phyloP scores from a whole-genome alignment of 2,113 vertebrate genomes.

The Odobenus rosmarus region DNA sequence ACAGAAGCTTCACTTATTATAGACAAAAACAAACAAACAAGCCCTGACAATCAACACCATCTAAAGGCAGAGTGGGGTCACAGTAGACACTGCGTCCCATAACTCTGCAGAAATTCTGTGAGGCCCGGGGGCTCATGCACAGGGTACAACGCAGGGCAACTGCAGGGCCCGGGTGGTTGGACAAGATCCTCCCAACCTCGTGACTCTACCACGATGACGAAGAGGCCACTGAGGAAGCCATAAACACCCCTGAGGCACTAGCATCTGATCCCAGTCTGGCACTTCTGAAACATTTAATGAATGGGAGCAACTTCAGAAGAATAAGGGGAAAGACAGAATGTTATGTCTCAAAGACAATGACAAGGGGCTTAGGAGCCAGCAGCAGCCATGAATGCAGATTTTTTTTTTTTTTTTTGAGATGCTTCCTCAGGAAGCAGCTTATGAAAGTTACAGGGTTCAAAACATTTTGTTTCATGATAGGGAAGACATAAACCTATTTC shows the following conservation, averaged over 20 bases:
- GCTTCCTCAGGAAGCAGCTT: constrained; percentile 20
- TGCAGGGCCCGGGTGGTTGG: neutral
- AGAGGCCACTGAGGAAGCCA: neutral
- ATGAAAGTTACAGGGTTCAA: neutral
- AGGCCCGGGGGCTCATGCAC: neutral
- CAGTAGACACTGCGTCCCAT: neutral
- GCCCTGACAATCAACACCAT: neutral
- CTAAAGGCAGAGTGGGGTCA: neutral
- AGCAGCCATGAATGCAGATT: neutral
- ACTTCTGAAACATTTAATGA: neutral
- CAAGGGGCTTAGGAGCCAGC: neutral
- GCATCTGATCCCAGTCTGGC: neutral
- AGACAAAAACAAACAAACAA: neutral
- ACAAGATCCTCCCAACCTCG: neutral
- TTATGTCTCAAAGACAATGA: neutral
- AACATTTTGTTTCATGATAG: neutral
- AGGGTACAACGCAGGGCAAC: neutral
- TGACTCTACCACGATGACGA: neutral
- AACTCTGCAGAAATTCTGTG: neutral
- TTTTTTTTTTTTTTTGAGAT: neutral
- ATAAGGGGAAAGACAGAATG: neutral
- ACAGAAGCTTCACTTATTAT: neutral
- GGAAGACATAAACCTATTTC: neutral
- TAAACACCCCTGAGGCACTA: neutral
- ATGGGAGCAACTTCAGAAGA: neutral